Conservation (phyloP, 1,140 invertebrate species). For the Leptinotarsa lineolata region DNA sequence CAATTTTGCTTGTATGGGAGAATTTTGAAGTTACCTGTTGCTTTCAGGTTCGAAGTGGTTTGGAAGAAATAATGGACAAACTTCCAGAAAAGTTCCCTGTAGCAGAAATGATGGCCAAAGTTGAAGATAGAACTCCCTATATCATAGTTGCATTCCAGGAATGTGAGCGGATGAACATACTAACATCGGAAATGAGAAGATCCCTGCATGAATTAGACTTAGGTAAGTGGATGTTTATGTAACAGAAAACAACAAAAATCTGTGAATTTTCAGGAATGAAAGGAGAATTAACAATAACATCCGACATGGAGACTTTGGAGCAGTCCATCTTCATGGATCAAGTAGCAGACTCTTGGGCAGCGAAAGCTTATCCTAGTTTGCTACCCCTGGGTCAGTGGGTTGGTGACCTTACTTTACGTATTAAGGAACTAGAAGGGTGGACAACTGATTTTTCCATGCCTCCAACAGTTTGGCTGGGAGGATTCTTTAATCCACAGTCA, state of each 20-base stretch:
- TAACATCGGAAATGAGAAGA: slow-evolving; percentile 78
- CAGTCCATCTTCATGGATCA: slow-evolving; percentile 83
- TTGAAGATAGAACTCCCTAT: slow-evolving; percentile 89
- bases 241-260: neutral
- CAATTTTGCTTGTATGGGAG: no score
- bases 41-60: slow-evolving; percentile 70
- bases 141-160: slow-evolving; percentile 94
- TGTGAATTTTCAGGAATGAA: slow-evolving; percentile 41
- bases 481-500: slow-evolving; percentile 96
- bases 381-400: slow-evolving; percentile 86
- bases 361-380: slow-evolving; percentile 87
- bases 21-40: neutral
- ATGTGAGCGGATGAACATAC: slow-evolving; percentile 91
- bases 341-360: slow-evolving; percentile 83
- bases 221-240: slow-evolving; percentile 49
- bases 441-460: slow-evolving; percentile 80
- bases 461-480: slow-evolving; percentile 86
- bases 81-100: slow-evolving; percentile 89
- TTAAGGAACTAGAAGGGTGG: slow-evolving; percentile 81
- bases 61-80: slow-evolving; percentile 90
- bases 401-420: slow-evolving; percentile 76
- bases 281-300: slow-evolving; percentile 91
- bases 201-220: slow-evolving; percentile 85
- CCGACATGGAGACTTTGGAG: slow-evolving; percentile 88
- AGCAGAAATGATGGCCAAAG: slow-evolving; percentile 80